phyloP scores from a whole-genome alignment of 2,113 vertebrate genomes.

The Heterochromis multidens region DNA sequence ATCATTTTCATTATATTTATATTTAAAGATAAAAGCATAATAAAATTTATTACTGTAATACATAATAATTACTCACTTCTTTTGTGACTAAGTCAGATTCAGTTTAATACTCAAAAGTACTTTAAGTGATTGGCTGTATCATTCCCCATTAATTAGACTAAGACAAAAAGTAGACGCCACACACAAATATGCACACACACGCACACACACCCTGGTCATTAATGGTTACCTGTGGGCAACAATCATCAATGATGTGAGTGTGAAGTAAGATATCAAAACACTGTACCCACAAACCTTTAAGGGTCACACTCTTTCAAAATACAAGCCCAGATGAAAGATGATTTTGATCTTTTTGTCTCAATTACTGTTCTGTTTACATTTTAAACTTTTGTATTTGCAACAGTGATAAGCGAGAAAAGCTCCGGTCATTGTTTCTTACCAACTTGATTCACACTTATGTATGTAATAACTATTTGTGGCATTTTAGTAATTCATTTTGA shows the following conservation, averaged over 20 bases:
- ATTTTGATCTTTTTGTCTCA: background rate
- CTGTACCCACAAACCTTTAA: constrained; percentile 54
- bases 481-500: background rate
- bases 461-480: background rate
- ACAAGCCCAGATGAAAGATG: constrained; percentile 74
- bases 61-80: background rate
- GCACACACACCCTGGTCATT: constrained; percentile 67
- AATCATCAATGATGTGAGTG: constrained; percentile 78
- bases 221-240: constrained; percentile 79
- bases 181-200: constrained; percentile 30
- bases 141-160: constrained; percentile 84
- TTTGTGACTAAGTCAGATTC: background rate
- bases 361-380: background rate
- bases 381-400: background rate
- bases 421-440: background rate
- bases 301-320: constrained; percentile 40
- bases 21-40: background rate
- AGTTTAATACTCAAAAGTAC: background rate
- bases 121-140: constrained; percentile 73
- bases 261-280: constrained; percentile 60
- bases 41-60: background rate
- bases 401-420: background rate
- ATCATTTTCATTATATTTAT: background rate
- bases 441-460: background rate
- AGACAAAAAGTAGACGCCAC: constrained; percentile 55